Evolutionary conservation across 2,797 vertebrate species (phyloP), one percentile per base, ranked within the genome.

Genomic region (Alectoris magna): DNA sequence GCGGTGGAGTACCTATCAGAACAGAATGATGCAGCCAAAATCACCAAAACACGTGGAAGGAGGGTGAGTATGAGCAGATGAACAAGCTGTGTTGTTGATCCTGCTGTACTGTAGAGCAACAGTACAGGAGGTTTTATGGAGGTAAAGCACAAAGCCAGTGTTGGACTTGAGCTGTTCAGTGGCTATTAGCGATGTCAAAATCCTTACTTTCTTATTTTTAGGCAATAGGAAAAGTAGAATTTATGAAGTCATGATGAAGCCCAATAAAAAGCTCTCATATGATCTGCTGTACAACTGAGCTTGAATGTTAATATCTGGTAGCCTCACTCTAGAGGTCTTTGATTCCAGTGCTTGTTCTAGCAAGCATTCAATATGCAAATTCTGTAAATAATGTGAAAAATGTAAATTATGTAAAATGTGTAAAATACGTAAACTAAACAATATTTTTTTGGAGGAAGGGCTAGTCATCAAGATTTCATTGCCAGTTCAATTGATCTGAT

Each of bases 31-130:
- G 24, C n/a, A 31, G 23, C 11, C 24, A 73, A 76, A 76, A 63
- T 12, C 29, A 68, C 21, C 23, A 10, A 82, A 83, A 69, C 53
- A 14, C 0, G 0, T n/a, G 36, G 63, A 77, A 76, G 46, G 39
- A 49, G 19, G 17, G 23, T 27, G 39, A 70, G 51, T 26, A 36
- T 34, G 31, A 55, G 39, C 49, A 53, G 27, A 29, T 53, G 51
- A 53, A 53, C 27, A 55, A 36, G 18, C 39, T 34, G 62, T 44
- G 10, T 26, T 62, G 22, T 29, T 74, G 49, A 62, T 27, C 11
- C 36, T 48, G 26, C 21, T 64, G 38, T 59, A 44, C 39, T 44
- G 21, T 43, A 78, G 76, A 79, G 51, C 5, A 53, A 51, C 6
- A 4, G 27, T 17, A 18, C 51, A 18, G 27, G 51, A 53, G 53